Conservation (phyloP, 2,113 vertebrate genomes). For the Epinephelus cyanopodus region DNA sequence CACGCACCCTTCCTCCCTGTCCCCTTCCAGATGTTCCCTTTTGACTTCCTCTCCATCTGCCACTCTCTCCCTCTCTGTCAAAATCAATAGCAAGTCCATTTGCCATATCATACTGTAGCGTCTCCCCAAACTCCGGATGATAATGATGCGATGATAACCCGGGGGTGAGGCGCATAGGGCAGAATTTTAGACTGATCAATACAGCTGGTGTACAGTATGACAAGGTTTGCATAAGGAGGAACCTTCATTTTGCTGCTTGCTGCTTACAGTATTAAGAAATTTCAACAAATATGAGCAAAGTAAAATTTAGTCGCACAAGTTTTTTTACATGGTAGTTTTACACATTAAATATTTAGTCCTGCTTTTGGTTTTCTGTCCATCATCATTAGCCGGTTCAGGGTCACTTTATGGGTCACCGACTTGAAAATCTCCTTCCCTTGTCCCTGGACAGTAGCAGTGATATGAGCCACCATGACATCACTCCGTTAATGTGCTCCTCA, state of each 20-base stretch:
- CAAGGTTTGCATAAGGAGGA: slow-evolving; percentile 55
- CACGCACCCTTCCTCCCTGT: slow-evolving; percentile 59
- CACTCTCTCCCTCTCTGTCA: slow-evolving; percentile 64
- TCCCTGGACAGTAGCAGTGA: slow-evolving; percentile 76
- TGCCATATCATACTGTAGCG: slow-evolving; percentile 82
- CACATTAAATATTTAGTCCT: neutral
- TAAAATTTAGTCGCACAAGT: neutral
- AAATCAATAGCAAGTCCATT: slow-evolving; percentile 87
- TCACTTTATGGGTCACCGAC: slow-evolving; percentile 62
- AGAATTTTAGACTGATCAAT: slow-evolving; percentile 83
- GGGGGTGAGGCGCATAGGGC: slow-evolving; percentile 72
- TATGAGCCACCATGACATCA: slow-evolving; percentile 86
- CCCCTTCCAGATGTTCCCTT: slow-evolving; percentile 76
- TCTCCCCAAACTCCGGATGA: slow-evolving; percentile 83
- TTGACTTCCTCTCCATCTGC: slow-evolving; percentile 78
- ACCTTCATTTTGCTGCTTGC: neutral
- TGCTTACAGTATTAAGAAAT: neutral
- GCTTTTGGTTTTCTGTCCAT: slow-evolving; percentile 6
- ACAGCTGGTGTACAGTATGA: slow-evolving; percentile 73
- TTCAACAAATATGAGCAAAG: neutral
- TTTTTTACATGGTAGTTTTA: neutral
- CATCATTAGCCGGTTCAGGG: slow-evolving; percentile 44
- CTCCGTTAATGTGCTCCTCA: slow-evolving; percentile 81
- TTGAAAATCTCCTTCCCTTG: slow-evolving; percentile 46
- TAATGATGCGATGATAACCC: slow-evolving; percentile 87